A percentile compares a stretch with the other conserved stretches of the same genome.
phyloP scores from a whole-genome alignment of 2,113 vertebrate species.

The Ptilonorhynchus violaceus region DNA sequence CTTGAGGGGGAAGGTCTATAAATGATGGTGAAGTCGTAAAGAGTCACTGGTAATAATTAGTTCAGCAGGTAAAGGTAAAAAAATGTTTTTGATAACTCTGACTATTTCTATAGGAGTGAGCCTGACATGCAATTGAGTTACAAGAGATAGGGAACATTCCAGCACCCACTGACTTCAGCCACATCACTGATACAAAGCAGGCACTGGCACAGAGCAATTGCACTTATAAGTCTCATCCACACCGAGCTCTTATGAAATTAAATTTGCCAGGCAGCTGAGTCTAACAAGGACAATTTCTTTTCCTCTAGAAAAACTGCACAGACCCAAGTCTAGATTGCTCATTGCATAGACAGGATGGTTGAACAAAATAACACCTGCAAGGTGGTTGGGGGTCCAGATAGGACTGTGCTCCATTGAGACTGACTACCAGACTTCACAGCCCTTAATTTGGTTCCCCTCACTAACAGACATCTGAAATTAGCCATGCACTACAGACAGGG shows the following conservation, averaged over 20 bases:
- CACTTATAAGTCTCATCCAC: neutral
- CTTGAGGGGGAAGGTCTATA: neutral
- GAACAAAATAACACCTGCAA: neutral
- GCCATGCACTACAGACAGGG: neutral
- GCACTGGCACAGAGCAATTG: neutral
- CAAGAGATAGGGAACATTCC: neutral
- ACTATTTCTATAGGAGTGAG: neutral
- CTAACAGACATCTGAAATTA: neutral
- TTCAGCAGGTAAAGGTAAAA: neutral
- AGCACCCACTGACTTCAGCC: neutral
- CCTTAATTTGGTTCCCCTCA: neutral
- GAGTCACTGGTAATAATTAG: neutral
- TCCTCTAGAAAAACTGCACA: neutral
- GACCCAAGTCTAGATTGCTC: neutral
- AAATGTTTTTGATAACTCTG: neutral
- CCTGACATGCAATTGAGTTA: neutral
- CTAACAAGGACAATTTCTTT: neutral
- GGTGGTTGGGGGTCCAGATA: neutral
- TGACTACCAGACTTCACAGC: neutral
- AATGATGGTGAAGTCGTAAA: neutral
- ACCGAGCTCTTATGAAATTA: fast-evolving
- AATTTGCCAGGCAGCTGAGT: neutral
- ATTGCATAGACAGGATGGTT: neutral
- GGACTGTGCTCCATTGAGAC: neutral
- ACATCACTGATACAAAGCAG: neutral